Conservation (phyloP, 30 jellyfish, hydroid and myxozoan species). For the Rhopilema esculentum region DNA sequence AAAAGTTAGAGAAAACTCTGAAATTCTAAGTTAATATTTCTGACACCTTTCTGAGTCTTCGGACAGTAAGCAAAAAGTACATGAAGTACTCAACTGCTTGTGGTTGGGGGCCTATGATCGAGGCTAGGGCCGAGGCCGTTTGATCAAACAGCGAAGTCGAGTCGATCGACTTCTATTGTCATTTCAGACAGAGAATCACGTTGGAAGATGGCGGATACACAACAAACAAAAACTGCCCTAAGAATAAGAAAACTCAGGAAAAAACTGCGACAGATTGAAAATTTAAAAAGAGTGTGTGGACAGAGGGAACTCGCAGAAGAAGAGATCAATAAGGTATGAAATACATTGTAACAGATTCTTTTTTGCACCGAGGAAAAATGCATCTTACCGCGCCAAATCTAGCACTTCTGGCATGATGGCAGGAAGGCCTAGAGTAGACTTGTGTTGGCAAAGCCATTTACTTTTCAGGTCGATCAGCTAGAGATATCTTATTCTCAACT, state of each 20-base stretch:
- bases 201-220: slow-evolving; percentile 67
- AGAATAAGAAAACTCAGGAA: slow-evolving; percentile 84
- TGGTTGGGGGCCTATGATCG: not conserved
- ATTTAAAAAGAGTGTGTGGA: slow-evolving; percentile 62
- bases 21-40: too few species aligned
- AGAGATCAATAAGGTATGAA: slow-evolving; percentile 80
- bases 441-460: too few species aligned
- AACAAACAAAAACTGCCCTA: slow-evolving; percentile 11
- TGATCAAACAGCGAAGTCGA: not conserved
- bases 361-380: not conserved
- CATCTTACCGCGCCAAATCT: not conserved
- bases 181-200: slow-evolving; percentile 22
- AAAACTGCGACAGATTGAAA: slow-evolving; percentile 94
- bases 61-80: too few species aligned
- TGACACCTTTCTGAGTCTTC: too few species aligned
- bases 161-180: not conserved
- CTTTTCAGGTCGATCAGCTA: too few species aligned
- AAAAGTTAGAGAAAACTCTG: too few species aligned
- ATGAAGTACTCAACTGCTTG: too few species aligned
- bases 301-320: slow-evolving; percentile 77
- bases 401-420: not conserved
- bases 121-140: not conserved
- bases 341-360: not conserved
- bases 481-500: too few species aligned
- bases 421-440: too few species aligned